These are phyloP conservation scores for Amphiprion clarkii DNA, from an alignment of 2,797 vertebrate genomes.

Conservation along the genomic window DNA sequence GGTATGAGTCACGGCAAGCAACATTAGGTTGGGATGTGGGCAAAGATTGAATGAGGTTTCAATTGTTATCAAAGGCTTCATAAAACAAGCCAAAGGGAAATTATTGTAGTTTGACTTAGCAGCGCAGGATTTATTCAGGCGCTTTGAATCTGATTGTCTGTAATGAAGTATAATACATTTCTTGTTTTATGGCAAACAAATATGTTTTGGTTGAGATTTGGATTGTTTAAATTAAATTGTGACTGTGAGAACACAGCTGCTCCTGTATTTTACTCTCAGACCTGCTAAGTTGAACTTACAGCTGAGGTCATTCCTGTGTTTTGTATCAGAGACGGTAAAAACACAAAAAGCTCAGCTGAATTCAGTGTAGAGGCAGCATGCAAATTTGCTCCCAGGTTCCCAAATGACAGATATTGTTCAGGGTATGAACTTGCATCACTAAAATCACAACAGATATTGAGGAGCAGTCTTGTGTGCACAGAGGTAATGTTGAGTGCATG, in stretches of 20 bases:
- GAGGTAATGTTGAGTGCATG: no score
- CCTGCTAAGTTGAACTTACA: background rate
- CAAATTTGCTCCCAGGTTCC: no score
- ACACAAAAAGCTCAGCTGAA: no score
- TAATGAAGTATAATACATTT: background rate
- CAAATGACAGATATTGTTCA: no score
- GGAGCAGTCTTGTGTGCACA: no score
- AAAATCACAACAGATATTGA: no score
- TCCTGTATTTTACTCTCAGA: background rate
- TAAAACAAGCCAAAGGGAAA: slow-evolving; percentile 26
- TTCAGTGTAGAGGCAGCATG: no score
- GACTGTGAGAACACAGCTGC: background rate
- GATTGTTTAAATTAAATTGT: background rate
- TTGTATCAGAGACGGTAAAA: no score
- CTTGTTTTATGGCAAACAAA: background rate
- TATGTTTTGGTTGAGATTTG: background rate
- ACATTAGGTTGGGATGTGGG: slow-evolving; percentile 1
- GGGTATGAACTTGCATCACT: no score
- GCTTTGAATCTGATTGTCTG: slow-evolving; percentile 11
- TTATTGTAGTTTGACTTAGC: background rate
- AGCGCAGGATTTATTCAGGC: background rate
- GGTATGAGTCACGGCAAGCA: slow-evolving; percentile 52
- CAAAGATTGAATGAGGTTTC: slow-evolving; percentile 22
- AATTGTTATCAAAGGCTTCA: slow-evolving; percentile 30
- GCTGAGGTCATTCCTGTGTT: no score